Evolutionary conservation across 92 coral and sea anemone genomes (phyloP).

Genomic region (Porites divaricata): DNA sequence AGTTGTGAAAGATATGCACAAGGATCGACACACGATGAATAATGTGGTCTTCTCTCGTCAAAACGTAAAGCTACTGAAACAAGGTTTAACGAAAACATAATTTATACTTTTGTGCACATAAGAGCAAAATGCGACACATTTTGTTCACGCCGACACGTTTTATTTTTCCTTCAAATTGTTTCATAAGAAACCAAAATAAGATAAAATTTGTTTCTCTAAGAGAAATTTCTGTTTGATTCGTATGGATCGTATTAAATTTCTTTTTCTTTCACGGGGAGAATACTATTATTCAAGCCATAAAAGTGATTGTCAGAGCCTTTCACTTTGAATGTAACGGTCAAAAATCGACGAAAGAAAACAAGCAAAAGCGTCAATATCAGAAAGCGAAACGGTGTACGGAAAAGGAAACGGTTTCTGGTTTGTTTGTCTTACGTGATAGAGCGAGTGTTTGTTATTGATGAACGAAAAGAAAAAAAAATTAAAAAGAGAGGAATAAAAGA

Average conservation of each 20-base stretch:
- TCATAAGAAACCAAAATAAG: neutral
- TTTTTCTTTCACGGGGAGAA: neutral
- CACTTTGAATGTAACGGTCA: no score
- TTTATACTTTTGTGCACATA: no score
- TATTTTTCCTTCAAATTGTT: neutral
- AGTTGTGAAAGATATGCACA: neutral
- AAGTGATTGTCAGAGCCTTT: no score
- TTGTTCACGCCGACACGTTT: neutral
- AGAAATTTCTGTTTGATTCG: constrained; percentile 37
- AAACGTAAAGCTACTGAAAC: no score
- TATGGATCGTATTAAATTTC: neutral
- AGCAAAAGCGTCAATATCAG: no score
- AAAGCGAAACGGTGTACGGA: no score
- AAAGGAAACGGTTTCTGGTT: no score
- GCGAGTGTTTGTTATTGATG: neutral
- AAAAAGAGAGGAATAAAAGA: neutral
- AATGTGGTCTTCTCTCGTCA: neutral
- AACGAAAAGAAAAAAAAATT: neutral
- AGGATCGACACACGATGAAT: neutral
- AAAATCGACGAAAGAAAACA: no score
- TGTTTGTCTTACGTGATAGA: no score
- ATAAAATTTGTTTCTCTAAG: constrained; percentile 22
- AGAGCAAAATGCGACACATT: neutral
- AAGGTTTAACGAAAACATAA: no score
- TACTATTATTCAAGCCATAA: neutral